Evolutionary conservation across 1,140 invertebrate genomes (phyloP).

Genomic region (Adoxophyes honmai): DNA sequence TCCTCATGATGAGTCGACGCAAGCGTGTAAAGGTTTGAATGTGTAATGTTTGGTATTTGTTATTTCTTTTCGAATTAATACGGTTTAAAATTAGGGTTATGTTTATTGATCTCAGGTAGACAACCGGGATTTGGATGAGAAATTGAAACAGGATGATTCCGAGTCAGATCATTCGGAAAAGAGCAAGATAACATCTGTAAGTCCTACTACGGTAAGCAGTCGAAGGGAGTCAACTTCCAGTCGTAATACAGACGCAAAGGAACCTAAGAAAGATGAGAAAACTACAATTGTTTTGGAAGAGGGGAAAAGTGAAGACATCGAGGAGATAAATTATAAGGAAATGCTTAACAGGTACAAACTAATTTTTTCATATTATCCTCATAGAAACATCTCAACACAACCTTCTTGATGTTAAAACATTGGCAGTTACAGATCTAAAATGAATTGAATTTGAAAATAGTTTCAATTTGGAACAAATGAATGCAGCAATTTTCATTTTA

Average conservation of each 20-base stretch:
- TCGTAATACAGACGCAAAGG: slow-evolving; percentile 52
- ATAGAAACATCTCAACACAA: no score
- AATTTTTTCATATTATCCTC: no score
- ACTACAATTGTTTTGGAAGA: slow-evolving; percentile 58
- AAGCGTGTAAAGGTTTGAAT: slow-evolving; percentile 80
- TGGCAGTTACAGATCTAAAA: no score
- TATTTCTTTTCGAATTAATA: slow-evolving; percentile 21
- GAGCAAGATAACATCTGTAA: slow-evolving; percentile 75
- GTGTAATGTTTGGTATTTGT: background rate
- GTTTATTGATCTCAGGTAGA: slow-evolving; percentile 78
- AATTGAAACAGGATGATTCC: slow-evolving; percentile 82
- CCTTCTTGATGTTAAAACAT: no score
- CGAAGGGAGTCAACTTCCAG: slow-evolving; percentile 69
- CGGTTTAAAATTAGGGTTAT: slow-evolving; percentile 44
- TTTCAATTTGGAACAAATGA: no score
- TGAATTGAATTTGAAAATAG: no score
- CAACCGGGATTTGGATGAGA: slow-evolving; percentile 83
- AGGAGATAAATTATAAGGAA: slow-evolving; percentile 75
- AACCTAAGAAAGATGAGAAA: slow-evolving; percentile 76
- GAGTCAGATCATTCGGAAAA: slow-evolving; percentile 81
- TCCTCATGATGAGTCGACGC: slow-evolving; percentile 80
- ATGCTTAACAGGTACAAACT: slow-evolving; percentile 67
- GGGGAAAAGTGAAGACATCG: slow-evolving; percentile 74
- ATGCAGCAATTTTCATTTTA: no score
- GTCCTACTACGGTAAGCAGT: slow-evolving; percentile 59